Conservation (phyloP, 1,140 invertebrate species). For the Drosophila sp. region DNA sequence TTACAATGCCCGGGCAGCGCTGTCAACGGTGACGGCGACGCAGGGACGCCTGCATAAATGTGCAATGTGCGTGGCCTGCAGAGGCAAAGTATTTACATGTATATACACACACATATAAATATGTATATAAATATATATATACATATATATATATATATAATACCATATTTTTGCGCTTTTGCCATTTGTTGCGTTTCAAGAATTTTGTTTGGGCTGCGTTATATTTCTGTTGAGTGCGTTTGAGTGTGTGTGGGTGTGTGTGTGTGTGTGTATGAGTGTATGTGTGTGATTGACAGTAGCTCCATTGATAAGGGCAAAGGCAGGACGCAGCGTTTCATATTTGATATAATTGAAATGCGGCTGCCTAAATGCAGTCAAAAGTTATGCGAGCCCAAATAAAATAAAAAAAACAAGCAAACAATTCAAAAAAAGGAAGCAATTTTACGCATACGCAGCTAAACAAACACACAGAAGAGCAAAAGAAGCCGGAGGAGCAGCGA, state of each 20-base stretch:
- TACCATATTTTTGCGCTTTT: constrained; percentile 74
- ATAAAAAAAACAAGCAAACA: too few relatives aligned
- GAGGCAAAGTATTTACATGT: constrained; percentile 38
- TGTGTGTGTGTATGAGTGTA: constrained; percentile 27
- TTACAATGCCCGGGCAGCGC: constrained; percentile 69
- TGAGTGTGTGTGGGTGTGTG: constrained; percentile 22
- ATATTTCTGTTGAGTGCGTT: constrained; percentile 47
- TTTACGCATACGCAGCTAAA: constrained; percentile 60
- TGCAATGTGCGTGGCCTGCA: constrained; percentile 71
- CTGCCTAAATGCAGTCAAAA: constrained; percentile 71
- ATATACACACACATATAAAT: constrained; percentile 24
- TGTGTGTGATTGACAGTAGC: constrained; percentile 73
- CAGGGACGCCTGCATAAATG: constrained; percentile 52
- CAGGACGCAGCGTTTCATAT: constrained; percentile 28
- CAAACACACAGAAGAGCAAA: constrained; percentile 29
- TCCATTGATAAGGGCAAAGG: constrained; percentile 53
- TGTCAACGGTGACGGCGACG: constrained; percentile 25
- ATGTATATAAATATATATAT: constrained; percentile 16
- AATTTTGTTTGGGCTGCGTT: constrained; percentile 58
- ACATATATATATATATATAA: constrained; percentile 26
- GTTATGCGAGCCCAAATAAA: constrained; percentile 63
- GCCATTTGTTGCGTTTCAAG: constrained; percentile 74
- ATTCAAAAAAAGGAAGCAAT: constrained; percentile 54
- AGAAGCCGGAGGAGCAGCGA: not conserved
- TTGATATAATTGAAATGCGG: constrained; percentile 53